A percentile compares a stretch with the other conserved stretches of the same genome.
These are phyloP conservation scores for Callithrix jacchus DNA, from an alignment of 2,113 vertebrate genomes.

Conservation along the genomic window DNA sequence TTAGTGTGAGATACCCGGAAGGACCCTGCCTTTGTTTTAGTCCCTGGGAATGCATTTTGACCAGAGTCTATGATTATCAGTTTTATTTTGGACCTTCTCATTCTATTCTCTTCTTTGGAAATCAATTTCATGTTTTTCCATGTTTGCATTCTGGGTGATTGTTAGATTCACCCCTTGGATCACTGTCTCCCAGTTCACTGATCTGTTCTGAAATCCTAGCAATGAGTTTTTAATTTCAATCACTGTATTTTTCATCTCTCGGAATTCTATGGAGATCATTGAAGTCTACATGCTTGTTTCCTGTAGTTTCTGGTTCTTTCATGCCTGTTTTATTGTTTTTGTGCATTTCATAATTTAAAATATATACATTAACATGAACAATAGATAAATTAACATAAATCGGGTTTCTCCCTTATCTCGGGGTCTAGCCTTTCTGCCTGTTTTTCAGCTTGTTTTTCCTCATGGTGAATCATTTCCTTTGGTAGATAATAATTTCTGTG, in stretches of 20 bases:
- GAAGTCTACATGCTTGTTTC: neutral
- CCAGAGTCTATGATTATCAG: neutral
- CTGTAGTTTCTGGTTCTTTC: constrained; percentile 17
- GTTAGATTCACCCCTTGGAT: neutral
- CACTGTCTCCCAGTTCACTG: neutral
- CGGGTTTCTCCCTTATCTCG: neutral
- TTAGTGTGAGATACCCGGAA: neutral
- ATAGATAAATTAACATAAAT: constrained; percentile 7
- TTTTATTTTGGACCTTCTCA: neutral
- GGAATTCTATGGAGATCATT: constrained; percentile 7
- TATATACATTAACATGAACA: neutral
- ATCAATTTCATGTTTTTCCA: neutral
- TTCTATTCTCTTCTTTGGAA: neutral
- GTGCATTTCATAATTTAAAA: constrained; percentile 23
- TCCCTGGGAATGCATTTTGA: neutral
- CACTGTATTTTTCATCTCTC: constrained; percentile 2
- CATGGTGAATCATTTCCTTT: constrained; percentile 35
- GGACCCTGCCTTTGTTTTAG: neutral
- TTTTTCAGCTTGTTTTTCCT: neutral
- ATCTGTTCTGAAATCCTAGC: neutral
- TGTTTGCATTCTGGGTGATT: neutral
- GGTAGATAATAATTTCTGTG: constrained; percentile 49
- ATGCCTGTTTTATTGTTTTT: constrained; percentile 15
- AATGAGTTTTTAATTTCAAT: constrained; percentile 29
- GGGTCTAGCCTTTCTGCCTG: neutral